A percentile compares a stretch with the other conserved stretches of the same genome.
Evolutionary conservation across 1,140 invertebrate species (phyloP).

Genomic region (Teleopsis dalmanni): DNA sequence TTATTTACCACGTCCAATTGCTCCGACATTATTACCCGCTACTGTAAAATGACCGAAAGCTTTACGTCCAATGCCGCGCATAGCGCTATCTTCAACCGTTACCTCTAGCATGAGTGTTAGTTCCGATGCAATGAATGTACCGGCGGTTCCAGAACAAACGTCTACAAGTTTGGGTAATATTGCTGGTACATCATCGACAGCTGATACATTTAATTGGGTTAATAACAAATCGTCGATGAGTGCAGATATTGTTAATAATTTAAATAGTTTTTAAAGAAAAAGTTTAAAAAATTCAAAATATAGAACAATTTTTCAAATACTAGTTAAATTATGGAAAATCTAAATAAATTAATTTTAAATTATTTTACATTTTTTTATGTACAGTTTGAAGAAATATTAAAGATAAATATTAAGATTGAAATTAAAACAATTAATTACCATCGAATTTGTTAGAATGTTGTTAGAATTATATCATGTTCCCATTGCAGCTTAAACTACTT

Average conservation of each 20-base stretch:
- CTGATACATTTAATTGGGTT: slow-evolving; percentile 3
- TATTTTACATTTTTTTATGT: neutral
- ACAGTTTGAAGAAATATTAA: no score
- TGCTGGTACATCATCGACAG: neutral
- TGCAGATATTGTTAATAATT: no score
- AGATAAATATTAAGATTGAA: no score
- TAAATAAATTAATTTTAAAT: slow-evolving; percentile 3
- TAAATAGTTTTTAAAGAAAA: neutral
- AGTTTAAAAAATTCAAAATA: no score
- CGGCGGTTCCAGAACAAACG: slow-evolving; percentile 5
- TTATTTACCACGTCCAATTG: slow-evolving; percentile 14
- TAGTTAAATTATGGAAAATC: neutral
- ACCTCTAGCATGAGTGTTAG: slow-evolving; percentile 6
- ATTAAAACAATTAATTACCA: no score
- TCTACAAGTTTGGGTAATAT: neutral
- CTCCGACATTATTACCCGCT: slow-evolving; percentile 9
- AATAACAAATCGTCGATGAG: no score
- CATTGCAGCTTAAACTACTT: no score
- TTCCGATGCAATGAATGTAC: neutral
- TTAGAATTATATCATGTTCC: no score
- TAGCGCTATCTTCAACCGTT: slow-evolving; percentile 21
- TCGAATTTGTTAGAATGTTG: no score
- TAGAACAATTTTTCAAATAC: no score
- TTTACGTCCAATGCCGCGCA: slow-evolving; percentile 36
- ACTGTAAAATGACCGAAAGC: slow-evolving; percentile 42